Conservation (phyloP, 2,113 vertebrate species). For the Prunella himalayana region DNA sequence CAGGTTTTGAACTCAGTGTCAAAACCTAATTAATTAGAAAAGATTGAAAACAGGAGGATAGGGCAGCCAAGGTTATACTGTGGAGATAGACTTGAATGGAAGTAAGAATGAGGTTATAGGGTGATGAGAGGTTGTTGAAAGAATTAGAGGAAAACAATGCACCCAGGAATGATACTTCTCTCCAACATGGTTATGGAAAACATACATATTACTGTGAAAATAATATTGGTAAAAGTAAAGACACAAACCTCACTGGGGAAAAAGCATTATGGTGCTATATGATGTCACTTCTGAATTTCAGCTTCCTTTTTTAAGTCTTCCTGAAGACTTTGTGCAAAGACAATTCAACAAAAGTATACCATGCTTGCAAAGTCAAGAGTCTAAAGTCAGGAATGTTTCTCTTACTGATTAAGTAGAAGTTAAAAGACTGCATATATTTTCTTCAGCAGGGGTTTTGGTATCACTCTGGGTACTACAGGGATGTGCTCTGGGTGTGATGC, state of each 20-base stretch:
- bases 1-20: background rate
- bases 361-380: background rate
- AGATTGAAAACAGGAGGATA: background rate
- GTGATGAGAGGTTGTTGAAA: background rate
- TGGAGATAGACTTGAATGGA: background rate
- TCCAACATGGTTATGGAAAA: background rate
- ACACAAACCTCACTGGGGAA: background rate
- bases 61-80: background rate
- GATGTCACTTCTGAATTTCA: background rate
- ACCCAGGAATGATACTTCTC: background rate
- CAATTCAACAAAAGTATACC: background rate
- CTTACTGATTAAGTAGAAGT: background rate
- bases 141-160: background rate
- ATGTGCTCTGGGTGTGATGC: background rate
- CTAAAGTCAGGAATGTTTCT: background rate
- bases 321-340: background rate
- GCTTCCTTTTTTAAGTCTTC: background rate
- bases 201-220: background rate
- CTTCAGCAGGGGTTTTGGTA: background rate
- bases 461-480: background rate
- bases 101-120: background rate
- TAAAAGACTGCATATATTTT: background rate
- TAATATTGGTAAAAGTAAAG: background rate
- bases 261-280: background rate
- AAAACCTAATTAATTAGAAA: background rate